Evolutionary conservation across 2,113 vertebrate species (phyloP).

Genomic region (Thomomys bottae): DNA sequence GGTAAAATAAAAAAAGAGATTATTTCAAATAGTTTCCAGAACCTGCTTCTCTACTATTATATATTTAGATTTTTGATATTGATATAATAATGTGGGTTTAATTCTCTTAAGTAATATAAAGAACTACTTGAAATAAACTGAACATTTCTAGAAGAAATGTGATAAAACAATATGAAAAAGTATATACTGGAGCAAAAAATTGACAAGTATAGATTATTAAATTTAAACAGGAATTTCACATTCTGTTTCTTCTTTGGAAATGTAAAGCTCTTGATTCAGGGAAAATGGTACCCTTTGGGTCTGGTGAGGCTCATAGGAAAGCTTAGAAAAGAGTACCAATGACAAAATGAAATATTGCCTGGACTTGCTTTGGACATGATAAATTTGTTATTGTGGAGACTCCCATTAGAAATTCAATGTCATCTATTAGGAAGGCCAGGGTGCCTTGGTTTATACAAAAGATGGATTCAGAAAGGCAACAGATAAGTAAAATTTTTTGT

Average conservation of each 20-base stretch:
- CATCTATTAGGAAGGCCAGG: conserved; percentile 36
- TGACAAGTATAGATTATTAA: not conserved
- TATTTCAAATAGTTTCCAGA: conserved; percentile 75
- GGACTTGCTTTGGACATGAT: not conserved
- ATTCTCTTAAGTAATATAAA: conserved; percentile 41
- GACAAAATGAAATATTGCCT: conserved; percentile 50
- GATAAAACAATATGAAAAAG: conserved; percentile 20
- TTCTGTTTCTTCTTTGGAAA: conserved; percentile 56
- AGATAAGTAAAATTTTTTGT: conserved; percentile 64
- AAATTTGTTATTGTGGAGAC: conserved; percentile 28
- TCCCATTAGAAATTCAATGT: conserved; percentile 66
- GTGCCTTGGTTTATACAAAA: conserved; percentile 16
- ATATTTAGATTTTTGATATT: conserved; percentile 28
- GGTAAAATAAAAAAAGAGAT: conserved; percentile 76
- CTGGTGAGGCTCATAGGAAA: conserved; percentile 18
- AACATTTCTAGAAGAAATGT: conserved; percentile 19
- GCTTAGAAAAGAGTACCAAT: conserved; percentile 38
- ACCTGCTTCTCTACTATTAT: conserved; percentile 43
- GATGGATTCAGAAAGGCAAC: conserved; percentile 62
- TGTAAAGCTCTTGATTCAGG: conserved; percentile 30
- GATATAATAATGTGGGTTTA: conserved; percentile 17
- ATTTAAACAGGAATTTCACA: conserved; percentile 47
- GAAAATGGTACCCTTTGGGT: conserved; percentile 42
- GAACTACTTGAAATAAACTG: conserved; percentile 48
- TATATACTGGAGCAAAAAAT: conserved; percentile 1